Evolutionary conservation across 2,113 vertebrate genomes (phyloP).

Genomic region (Eidolon helvum): DNA sequence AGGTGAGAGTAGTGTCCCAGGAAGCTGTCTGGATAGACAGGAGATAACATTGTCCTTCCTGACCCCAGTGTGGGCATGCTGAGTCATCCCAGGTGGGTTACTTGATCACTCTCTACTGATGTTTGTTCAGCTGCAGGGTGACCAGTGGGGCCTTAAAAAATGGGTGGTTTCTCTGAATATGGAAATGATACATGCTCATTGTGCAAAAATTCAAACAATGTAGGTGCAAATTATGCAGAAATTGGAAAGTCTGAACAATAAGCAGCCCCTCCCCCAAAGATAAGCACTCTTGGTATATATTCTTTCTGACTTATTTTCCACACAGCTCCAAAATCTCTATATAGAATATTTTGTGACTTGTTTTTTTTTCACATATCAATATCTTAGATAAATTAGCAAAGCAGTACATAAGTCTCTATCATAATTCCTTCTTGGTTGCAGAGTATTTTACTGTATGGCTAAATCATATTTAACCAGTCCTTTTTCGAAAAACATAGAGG

Average conservation of each 20-base stretch:
- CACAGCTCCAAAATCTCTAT: not conserved
- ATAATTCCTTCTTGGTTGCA: not conserved
- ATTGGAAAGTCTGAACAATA: not conserved
- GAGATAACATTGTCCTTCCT: not conserved
- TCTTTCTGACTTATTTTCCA: not conserved
- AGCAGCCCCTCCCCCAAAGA: not conserved
- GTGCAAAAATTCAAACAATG: not conserved
- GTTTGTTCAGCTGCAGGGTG: conserved; percentile 56
- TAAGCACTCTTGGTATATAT: not conserved
- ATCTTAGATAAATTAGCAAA: not conserved
- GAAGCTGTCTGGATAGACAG: not conserved
- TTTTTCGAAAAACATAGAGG: not conserved
- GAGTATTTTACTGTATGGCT: not conserved
- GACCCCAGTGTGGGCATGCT: not conserved
- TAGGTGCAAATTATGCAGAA: not conserved
- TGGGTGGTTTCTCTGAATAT: not conserved
- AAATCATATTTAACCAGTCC: not conserved
- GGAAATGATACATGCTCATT: not conserved
- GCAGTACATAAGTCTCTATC: not conserved
- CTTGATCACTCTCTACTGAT: not conserved
- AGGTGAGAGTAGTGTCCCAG: not conserved
- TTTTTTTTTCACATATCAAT: not conserved
- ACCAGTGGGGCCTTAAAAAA: not conserved
- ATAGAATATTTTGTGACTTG: not conserved
- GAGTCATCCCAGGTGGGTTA: not conserved